Evolutionary conservation across 2,888 invertebrate genomes (phyloP).

Genomic region (Tridacna crocea): DNA sequence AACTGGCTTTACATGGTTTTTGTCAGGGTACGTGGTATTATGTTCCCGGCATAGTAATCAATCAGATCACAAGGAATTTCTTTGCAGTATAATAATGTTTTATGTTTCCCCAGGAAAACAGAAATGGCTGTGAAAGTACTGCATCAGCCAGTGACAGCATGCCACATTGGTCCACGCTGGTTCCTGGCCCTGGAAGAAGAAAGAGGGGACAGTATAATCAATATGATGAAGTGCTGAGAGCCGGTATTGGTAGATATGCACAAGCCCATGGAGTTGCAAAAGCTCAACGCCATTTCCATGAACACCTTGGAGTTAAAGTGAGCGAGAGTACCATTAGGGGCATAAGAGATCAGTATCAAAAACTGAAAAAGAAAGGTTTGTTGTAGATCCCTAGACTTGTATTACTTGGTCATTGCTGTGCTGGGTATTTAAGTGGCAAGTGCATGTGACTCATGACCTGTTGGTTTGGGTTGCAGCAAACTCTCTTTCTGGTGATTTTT

Average conservation of each 20-base stretch:
- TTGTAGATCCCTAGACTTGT: not conserved
- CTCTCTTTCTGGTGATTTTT: too few relatives aligned
- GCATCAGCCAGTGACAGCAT: not conserved
- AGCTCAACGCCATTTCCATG: not conserved
- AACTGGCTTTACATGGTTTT: too few relatives aligned
- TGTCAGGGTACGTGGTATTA: too few relatives aligned
- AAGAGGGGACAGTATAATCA: constrained; percentile 4
- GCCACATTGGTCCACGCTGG: not conserved
- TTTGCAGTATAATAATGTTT: too few relatives aligned
- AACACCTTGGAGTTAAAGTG: not conserved
- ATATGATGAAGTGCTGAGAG: not conserved
- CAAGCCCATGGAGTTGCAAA: not conserved
- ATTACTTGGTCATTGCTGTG: too few relatives aligned
- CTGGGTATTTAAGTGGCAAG: too few relatives aligned
- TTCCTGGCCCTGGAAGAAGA: not conserved
- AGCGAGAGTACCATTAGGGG: constrained; percentile 11
- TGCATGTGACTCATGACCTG: too few relatives aligned
- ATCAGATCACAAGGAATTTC: too few relatives aligned
- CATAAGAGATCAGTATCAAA: constrained; percentile 27
- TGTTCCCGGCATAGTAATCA: too few relatives aligned
- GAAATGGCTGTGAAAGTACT: not conserved
- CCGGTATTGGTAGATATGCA: constrained; percentile 8
- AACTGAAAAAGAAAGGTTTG: constrained; percentile 2
- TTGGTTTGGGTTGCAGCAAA: too few relatives aligned
- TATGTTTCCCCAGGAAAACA: not conserved